A percentile compares a stretch with the other conserved stretches of the same genome.
Evolutionary conservation across 1,140 invertebrate species (phyloP).

Genomic region (Carposina sasakii): DNA sequence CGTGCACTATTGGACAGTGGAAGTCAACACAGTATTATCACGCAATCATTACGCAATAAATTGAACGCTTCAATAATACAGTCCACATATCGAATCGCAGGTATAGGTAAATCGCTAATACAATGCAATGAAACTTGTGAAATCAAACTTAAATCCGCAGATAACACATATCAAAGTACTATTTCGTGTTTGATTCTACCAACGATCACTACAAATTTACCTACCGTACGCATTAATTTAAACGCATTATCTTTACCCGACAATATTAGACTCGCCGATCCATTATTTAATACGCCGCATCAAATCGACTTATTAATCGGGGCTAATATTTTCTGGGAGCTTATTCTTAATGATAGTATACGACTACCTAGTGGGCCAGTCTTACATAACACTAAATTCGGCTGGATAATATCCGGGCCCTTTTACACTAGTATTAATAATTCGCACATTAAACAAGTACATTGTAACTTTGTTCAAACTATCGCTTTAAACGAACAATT

Average conservation of each 20-base stretch:
- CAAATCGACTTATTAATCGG: constrained; percentile 11
- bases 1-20: constrained; percentile 11
- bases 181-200: constrained; percentile 5
- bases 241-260: constrained; percentile 2
- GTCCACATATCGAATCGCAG: background rate
- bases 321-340: constrained; percentile 17
- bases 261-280: constrained; percentile 10
- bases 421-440: background rate
- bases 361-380: constrained; percentile 13
- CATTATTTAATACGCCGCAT: constrained; percentile 8
- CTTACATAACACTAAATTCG: constrained; percentile 12
- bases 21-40: background rate
- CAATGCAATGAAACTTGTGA: background rate
- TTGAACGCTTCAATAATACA: background rate
- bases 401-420: constrained; percentile 14
- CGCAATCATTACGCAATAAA: background rate
- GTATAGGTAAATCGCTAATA: background rate
- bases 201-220: constrained; percentile 10
- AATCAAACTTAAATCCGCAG: background rate
- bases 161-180: background rate
- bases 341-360: constrained; percentile 6
- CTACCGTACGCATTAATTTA: background rate
- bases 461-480: constrained; percentile 65
- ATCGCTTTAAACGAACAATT: background rate
- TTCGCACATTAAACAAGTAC: constrained; percentile 75